These are phyloP conservation scores for Takifugu bimaculatus DNA, from an alignment of 2,113 vertebrate species.

Conservation along the genomic window DNA sequence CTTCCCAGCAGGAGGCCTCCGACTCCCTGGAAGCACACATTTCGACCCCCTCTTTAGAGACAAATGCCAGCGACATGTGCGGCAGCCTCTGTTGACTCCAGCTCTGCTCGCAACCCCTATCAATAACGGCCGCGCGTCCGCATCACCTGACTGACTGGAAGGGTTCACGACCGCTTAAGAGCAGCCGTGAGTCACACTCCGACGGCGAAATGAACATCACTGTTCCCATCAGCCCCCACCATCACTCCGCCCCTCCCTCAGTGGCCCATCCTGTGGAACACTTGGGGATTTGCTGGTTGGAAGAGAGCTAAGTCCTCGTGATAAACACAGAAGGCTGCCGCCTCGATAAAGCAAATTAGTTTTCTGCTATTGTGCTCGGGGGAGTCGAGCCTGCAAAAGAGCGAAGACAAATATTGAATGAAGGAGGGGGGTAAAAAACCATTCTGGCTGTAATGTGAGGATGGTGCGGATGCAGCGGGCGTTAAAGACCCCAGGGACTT, in stretches of 20 bases:
- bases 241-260: constrained; percentile 14
- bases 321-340: constrained; percentile 28
- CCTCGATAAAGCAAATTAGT: constrained; percentile 35
- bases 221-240: constrained; percentile 60
- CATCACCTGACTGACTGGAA: constrained; percentile 53
- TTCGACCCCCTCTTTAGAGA: not conserved
- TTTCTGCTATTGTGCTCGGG: constrained; percentile 24
- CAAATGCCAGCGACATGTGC: constrained; percentile 14
- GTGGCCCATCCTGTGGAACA: not conserved
- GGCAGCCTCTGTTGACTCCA: constrained; percentile 1
- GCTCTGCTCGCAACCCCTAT: constrained; percentile 12
- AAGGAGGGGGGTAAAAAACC: not conserved
- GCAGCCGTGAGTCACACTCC: constrained; percentile 57
- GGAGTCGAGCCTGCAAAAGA: constrained; percentile 22
- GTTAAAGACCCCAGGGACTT: too few relatives aligned
- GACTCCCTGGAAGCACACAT: not conserved
- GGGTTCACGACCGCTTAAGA: constrained; percentile 43
- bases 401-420: constrained; percentile 38
- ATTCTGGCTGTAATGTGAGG: not conserved
- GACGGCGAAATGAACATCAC: constrained; percentile 56
- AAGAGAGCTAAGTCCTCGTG: constrained; percentile 26
- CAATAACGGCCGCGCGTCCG: constrained; percentile 2
- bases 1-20: not conserved
- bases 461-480: too few relatives aligned
- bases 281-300: constrained; percentile 32